These are phyloP conservation scores for Diplogasteroides magnus DNA, from an alignment of 1,140 invertebrate genomes.

Conservation along the genomic window DNA sequence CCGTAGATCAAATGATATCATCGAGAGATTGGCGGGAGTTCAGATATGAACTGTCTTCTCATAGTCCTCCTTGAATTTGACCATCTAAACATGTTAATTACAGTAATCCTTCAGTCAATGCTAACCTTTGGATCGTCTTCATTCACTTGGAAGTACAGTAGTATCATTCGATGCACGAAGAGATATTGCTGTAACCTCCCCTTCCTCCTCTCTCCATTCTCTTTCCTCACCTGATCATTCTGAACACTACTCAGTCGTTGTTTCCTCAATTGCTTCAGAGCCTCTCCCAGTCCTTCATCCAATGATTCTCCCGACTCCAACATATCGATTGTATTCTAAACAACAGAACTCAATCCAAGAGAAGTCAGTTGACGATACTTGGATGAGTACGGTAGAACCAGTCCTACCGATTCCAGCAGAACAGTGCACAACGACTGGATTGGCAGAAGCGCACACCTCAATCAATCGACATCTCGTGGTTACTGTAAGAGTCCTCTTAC, in stretches of 20 bases:
- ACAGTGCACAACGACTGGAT: neutral
- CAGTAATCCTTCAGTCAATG: too few relatives aligned
- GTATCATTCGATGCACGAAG: neutral
- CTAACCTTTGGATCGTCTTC: too few relatives aligned
- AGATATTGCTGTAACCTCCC: neutral
- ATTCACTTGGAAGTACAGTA: neutral
- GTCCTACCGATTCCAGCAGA: neutral
- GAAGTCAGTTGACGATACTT: neutral
- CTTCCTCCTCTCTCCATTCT: neutral
- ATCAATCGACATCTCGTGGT: neutral
- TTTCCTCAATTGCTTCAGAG: too few relatives aligned
- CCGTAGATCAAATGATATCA: too few relatives aligned
- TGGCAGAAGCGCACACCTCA: neutral
- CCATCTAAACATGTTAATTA: too few relatives aligned
- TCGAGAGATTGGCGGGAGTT: too few relatives aligned
- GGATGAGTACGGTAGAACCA: neutral
- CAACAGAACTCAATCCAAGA: neutral
- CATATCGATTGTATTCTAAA: neutral
- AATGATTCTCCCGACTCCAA: neutral
- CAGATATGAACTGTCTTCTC: too few relatives aligned
- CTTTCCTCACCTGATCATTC: neutral
- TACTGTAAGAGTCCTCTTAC: too few relatives aligned
- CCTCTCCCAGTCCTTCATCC: neutral
- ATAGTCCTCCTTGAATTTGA: too few relatives aligned
- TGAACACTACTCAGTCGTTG: too few relatives aligned